Conservation (phyloP, 2,797 vertebrate species). For the Alcedo quadribrachys region DNA sequence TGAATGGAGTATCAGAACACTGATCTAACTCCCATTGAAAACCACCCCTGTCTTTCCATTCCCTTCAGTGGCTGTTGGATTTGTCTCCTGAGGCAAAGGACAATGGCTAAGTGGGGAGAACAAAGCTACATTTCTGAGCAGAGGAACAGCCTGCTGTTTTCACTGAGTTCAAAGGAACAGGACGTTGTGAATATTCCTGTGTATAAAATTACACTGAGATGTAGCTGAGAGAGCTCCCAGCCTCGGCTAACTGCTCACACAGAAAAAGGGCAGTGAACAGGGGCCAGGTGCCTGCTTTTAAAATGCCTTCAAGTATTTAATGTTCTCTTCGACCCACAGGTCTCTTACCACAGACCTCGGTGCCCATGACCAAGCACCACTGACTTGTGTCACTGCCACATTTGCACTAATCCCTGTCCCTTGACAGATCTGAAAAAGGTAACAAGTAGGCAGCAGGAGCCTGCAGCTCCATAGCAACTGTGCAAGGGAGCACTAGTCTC, state of each 20-base stretch:
- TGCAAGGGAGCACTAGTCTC: background rate
- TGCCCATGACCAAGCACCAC: background rate
- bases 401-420: background rate
- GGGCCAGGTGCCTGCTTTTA: background rate
- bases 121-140: constrained; percentile 12
- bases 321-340: background rate
- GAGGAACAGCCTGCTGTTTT: background rate
- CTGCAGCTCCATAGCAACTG: background rate
- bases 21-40: background rate
- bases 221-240: background rate
- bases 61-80: background rate
- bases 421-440: background rate
- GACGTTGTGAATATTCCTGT: background rate
- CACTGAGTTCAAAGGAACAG: background rate
- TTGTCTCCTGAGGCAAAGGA: background rate
- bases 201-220: background rate
- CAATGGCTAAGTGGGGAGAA: background rate
- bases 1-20: background rate
- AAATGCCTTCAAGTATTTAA: background rate
- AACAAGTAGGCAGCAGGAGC: background rate
- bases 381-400: background rate
- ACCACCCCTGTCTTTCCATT: background rate
- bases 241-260: background rate
- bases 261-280: background rate
- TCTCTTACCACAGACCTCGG: background rate